Percentiles rank a stretch among this genome's conserved stretches.
Conservation (phyloP, 1,140 invertebrate species). For the Batillaria attramentaria region DNA sequence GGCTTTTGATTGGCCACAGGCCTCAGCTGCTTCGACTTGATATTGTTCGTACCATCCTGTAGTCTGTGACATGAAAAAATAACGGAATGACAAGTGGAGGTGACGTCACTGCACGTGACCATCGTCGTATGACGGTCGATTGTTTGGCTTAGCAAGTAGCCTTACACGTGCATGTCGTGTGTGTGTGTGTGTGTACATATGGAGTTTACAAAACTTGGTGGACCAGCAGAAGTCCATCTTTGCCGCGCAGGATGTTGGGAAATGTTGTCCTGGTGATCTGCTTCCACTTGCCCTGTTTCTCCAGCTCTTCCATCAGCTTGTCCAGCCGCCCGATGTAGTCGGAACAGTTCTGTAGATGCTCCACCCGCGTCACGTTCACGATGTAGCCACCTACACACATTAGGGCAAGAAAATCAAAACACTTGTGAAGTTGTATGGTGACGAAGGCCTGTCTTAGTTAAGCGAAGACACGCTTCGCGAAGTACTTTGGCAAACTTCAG, state of each 20-base stretch:
- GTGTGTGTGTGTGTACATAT: not conserved
- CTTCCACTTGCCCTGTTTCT: slow-evolving; percentile 57
- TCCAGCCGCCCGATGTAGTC: slow-evolving; percentile 66
- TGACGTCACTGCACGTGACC: too few species aligned
- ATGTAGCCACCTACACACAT: slow-evolving; percentile 61
- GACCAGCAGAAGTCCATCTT: slow-evolving; percentile 38
- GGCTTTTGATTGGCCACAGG: too few species aligned
- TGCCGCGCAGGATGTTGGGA: slow-evolving; percentile 40
- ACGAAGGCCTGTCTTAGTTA: too few species aligned
- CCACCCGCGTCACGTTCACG: slow-evolving; percentile 68
- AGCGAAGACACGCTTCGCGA: too few species aligned
- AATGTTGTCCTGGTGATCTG: slow-evolving; percentile 52
- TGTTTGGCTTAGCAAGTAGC: too few species aligned
- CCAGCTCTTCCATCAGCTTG: slow-evolving; percentile 58
- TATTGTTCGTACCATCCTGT: not conserved
- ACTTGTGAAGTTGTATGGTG: too few species aligned
- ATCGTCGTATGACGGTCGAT: too few species aligned
- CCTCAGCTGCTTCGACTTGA: not conserved
- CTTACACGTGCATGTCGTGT: too few species aligned
- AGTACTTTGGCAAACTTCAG: too few species aligned
- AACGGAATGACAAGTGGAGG: too few species aligned
- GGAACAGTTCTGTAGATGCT: slow-evolving; percentile 65
- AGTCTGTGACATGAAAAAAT: too few species aligned
- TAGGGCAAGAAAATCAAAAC: too few species aligned
- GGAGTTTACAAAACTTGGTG: slow-evolving; percentile 11